Evolutionary conservation across 2,888 invertebrate genomes (phyloP), one percentile per base, ranked within the genome.

Genomic region (Amphipyra berbera): DNA sequence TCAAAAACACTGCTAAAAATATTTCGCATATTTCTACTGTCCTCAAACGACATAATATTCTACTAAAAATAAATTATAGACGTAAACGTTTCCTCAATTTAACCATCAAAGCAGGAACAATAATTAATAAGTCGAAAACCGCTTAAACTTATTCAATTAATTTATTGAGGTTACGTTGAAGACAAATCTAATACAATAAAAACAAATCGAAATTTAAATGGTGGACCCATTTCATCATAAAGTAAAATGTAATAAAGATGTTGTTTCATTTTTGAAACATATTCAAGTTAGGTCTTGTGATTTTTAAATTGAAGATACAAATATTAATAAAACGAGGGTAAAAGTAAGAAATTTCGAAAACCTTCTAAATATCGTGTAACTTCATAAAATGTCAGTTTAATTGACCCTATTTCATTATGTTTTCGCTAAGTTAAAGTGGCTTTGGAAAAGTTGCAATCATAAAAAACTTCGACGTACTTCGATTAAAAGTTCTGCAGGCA

Each of bases 131-230:
- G 10, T 48, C 30, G 41, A 53, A 45, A 15, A 27, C 9, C 15
- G 14, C 4, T 38, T 30, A 9, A 62, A 54, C 13, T 52, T 45
- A 14, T 47, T 61, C 5, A 63, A 64, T 59, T 56, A 47, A 30
- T 47, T 21, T 21, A 45, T 46, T 46, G 12, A 6, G 4, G 6
- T 21, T 21, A 2, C 21, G 21, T 3, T 35, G 1, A 37, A 4
- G 12, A 41, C 10, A 49, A 44, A 44, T 15, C 6, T 12, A 15
- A 13, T 6, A 40, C 40, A 21, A 21, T 21, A 2, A 21, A 21
- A 21, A 2, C 21, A 21, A 21, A 21, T 21, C 21, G 3, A 21
- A 21, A 21, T 21, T 30, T 30, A 4, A 30, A 6, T 6, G 6
- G n/a, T 40, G 1, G 12, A 6, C 0, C n/a, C 3, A 40, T 14